Evolutionary conservation across 2,888 invertebrate genomes (phyloP).

Genomic region (Papilio elwesi): DNA sequence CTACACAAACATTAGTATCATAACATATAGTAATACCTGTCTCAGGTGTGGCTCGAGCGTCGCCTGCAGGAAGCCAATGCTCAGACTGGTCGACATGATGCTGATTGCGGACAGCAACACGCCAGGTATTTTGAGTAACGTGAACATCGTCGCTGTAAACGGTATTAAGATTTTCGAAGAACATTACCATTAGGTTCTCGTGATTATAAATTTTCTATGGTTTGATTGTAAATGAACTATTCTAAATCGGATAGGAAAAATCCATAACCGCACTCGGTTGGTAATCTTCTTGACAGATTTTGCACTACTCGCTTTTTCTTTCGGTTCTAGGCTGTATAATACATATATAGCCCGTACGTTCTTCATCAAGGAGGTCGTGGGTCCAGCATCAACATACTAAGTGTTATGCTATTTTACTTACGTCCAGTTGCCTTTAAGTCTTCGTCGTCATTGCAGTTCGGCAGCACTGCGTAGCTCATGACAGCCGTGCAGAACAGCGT

Average conservation of each 20-base stretch:
- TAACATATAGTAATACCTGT: conserved; percentile 65
- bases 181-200: no score
- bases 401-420: conserved; percentile 63
- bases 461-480: conserved; percentile 89
- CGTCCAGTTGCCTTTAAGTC: conserved; percentile 85
- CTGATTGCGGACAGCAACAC: conserved; percentile 88
- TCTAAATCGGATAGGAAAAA: no score
- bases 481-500: conserved; percentile 90
- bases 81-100: conserved; percentile 91
- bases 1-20: no score
- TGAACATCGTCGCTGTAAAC: conserved; percentile 85
- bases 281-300: no score
- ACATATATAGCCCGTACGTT: no score
- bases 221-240: no score
- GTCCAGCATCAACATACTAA: no score
- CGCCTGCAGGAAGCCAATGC: conserved; percentile 94
- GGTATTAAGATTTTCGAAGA: not conserved
- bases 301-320: no score
- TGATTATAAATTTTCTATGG: no score
- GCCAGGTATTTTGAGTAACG: conserved; percentile 89
- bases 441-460: conserved; percentile 84
- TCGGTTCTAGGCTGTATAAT: no score
- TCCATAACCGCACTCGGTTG: no score
- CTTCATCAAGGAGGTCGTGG: no score
- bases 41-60: conserved; percentile 95